These are phyloP conservation scores for Dendrolimus pini DNA, from an alignment of 2,888 invertebrate genomes.

Conservation along the genomic window DNA sequence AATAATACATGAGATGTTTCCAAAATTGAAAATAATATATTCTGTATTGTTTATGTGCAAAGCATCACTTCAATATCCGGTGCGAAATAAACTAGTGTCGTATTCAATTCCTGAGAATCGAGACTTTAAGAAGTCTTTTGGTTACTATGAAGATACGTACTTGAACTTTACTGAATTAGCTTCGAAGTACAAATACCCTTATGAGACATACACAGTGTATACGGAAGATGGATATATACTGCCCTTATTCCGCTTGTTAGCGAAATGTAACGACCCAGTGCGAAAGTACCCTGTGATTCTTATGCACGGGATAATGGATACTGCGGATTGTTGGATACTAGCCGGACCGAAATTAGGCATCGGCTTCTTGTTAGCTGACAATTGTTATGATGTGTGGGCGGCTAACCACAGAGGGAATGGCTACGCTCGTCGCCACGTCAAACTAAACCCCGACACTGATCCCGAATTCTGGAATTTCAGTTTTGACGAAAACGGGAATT, in stretches of 20 bases:
- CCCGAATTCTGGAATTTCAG: conserved; percentile 72
- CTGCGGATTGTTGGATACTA: conserved; percentile 44
- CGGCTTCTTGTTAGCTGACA: conserved; percentile 55
- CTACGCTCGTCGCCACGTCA: conserved; percentile 76
- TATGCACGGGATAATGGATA: conserved; percentile 46
- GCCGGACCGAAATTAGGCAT: conserved; percentile 37
- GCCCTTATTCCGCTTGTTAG: conserved; percentile 38
- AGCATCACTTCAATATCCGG: conserved; percentile 12
- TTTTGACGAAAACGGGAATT: conserved; percentile 82
- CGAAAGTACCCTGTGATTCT: conserved; percentile 38
- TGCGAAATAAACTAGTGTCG: conserved; percentile 26
- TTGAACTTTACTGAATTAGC: conserved; percentile 50
- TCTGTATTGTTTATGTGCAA: not conserved
- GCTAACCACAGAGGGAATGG: conserved; percentile 77
- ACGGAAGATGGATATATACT: conserved; percentile 55
- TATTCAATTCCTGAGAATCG: conserved; percentile 42
- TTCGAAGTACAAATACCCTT: conserved; percentile 36
- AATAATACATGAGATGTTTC: conserved; percentile 29
- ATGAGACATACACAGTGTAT: conserved; percentile 36
- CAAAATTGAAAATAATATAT: conserved; percentile 15
- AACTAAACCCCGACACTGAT: conserved; percentile 48
- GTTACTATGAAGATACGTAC: conserved; percentile 52
- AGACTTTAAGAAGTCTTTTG: conserved; percentile 39
- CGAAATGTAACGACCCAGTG: conserved; percentile 29
- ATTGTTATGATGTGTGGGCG: conserved; percentile 72